These are phyloP conservation scores for Andinoacara biseriatus DNA, from an alignment of 2,113 vertebrate species.

Conservation along the genomic window DNA sequence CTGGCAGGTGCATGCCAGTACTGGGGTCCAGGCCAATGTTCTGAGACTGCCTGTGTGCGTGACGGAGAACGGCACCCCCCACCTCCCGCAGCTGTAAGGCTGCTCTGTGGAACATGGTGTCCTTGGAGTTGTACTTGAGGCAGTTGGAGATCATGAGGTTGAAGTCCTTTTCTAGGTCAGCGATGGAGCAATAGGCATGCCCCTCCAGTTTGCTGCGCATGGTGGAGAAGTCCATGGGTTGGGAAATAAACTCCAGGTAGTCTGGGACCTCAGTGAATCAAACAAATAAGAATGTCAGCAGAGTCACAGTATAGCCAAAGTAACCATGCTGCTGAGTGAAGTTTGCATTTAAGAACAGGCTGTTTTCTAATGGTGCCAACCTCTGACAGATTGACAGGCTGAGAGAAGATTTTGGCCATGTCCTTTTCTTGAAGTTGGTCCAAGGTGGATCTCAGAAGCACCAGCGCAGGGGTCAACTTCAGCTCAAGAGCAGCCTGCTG, in stretches of 20 bases:
- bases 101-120: slow-evolving; percentile 95
- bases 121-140: slow-evolving; percentile 98
- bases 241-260: slow-evolving; percentile 97
- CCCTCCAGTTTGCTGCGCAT: slow-evolving; percentile 95
- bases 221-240: slow-evolving; percentile 98
- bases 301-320: neutral
- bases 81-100: slow-evolving; percentile 91
- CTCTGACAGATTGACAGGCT: slow-evolving; percentile 93
- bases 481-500: slow-evolving; percentile 93
- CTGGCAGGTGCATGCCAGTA: slow-evolving; percentile 91
- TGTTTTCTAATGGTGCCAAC: slow-evolving; percentile 76
- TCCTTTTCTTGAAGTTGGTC: slow-evolving; percentile 97
- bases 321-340: neutral
- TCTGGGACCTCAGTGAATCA: slow-evolving; percentile 91
- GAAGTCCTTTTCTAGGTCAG: slow-evolving; percentile 96
- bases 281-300: slow-evolving; percentile 45
- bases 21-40: slow-evolving; percentile 90
- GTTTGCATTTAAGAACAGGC: neutral
- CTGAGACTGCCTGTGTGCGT: slow-evolving; percentile 91
- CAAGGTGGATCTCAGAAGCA: slow-evolving; percentile 90
- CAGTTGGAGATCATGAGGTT: slow-evolving; percentile 98
- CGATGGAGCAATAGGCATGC: slow-evolving; percentile 90
- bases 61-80: slow-evolving; percentile 91
- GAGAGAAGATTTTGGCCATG: slow-evolving; percentile 89
- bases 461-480: slow-evolving; percentile 90